A percentile compares a stretch with the other conserved stretches of the same genome.
phyloP scores from a whole-genome alignment of 2,797 vertebrate species.

The Saxicola maurus region DNA sequence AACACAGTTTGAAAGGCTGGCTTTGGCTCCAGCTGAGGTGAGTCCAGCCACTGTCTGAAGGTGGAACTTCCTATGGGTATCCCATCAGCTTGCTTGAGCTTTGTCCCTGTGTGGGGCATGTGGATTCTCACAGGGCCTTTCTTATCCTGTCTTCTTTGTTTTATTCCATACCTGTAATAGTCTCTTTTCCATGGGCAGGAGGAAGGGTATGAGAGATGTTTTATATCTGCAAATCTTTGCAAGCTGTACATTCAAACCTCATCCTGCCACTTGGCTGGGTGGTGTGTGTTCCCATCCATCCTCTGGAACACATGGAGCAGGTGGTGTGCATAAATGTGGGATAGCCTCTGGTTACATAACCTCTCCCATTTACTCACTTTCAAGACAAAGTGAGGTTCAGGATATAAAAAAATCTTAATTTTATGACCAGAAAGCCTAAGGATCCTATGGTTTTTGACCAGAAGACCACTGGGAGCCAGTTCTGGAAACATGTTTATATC shows the following conservation, averaged over 20 bases:
- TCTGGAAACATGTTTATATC: background rate
- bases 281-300: background rate
- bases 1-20: background rate
- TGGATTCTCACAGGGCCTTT: background rate
- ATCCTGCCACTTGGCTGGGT: background rate
- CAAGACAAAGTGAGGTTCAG: background rate
- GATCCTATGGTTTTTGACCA: background rate
- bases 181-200: background rate
- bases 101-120: background rate
- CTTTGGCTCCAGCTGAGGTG: background rate
- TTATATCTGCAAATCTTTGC: background rate
- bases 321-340: background rate
- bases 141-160: background rate
- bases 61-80: background rate
- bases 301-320: accelerated
- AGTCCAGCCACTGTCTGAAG: background rate
- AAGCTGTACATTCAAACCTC: background rate
- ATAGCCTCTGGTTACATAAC: background rate
- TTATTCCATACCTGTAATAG: background rate
- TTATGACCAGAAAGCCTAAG: background rate
- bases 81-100: background rate
- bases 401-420: background rate
- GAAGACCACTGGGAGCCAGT: background rate
- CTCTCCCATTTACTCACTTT: background rate
- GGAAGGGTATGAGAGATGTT: background rate